These are phyloP conservation scores for Sminthurinus aureus DNA, from an alignment of 2,888 invertebrate species.

Conservation along the genomic window DNA sequence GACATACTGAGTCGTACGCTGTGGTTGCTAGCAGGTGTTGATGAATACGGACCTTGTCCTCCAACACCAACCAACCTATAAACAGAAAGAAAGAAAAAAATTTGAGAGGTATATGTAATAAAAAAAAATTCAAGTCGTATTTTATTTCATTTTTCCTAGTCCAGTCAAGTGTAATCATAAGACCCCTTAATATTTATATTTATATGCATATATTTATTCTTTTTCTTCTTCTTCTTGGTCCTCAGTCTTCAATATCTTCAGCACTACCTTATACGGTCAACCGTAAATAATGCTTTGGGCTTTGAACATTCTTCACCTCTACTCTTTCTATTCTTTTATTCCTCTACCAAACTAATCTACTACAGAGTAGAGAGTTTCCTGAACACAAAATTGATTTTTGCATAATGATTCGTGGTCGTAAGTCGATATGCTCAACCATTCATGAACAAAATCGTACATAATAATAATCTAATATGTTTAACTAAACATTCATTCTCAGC, in stretches of 20 bases:
- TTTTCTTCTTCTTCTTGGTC: background rate
- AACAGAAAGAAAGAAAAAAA: background rate
- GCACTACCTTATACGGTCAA: conserved; percentile 22
- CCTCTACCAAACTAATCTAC: too few species aligned
- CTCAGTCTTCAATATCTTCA: background rate
- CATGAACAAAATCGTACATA: background rate
- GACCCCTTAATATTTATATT: conserved; percentile 14
- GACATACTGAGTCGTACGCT: conserved; percentile 61
- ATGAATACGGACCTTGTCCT: conserved; percentile 54
- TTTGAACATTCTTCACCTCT: conserved; percentile 2
- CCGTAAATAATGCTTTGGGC: conserved; percentile 24
- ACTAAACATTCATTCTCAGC: background rate
- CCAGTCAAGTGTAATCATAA: conserved; percentile 30
- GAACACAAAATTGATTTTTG: conserved; percentile 29
- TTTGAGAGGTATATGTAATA: background rate
- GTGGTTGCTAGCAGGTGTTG: conserved; percentile 56
- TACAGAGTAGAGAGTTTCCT: too few species aligned
- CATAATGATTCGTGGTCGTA: conserved; percentile 11
- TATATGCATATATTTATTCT: background rate
- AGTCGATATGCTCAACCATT: conserved; percentile 13
- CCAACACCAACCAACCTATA: conserved; percentile 42
- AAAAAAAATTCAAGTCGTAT: conserved; percentile 8
- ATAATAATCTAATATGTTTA: background rate
- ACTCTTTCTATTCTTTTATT: background rate
- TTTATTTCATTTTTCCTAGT: conserved; percentile 23